Evolutionary conservation across 2,113 vertebrate species (phyloP).

Genomic region (Indicator maculatus): DNA sequence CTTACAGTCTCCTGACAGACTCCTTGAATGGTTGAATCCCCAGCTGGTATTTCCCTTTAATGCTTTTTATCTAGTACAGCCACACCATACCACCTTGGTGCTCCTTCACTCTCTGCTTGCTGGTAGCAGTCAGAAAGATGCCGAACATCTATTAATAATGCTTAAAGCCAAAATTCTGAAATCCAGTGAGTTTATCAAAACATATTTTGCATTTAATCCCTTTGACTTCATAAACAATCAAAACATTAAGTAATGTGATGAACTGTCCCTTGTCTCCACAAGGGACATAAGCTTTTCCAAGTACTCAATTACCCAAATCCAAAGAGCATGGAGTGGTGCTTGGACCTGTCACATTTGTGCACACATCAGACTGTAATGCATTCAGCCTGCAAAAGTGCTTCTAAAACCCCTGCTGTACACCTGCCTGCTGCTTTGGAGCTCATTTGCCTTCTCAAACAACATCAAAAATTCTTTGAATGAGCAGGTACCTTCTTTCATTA

Average conservation of each 20-base stretch:
- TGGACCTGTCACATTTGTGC: not conserved
- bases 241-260: not conserved
- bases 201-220: conserved; percentile 2
- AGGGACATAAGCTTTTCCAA: not conserved
- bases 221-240: conserved; percentile 2
- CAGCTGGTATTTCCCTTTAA: not conserved
- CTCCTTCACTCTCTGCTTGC: not conserved
- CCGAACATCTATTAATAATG: not conserved
- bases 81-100: rapidly evolving
- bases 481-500: not conserved
- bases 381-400: not conserved
- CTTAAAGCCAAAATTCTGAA: conserved; percentile 1
- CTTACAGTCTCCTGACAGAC: not conserved
- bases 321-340: not conserved
- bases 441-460: not conserved
- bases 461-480: not conserved
- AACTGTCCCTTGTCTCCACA: not conserved
- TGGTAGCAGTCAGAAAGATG: not conserved
- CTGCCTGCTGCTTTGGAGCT: not conserved
- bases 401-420: not conserved
- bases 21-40: too few relatives aligned
- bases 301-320: not conserved
- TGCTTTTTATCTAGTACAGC: not conserved
- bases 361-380: not conserved
- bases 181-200: conserved; percentile 20